Conservation (phyloP, 2,113 vertebrate genomes). For the Neofelis nebulosa region DNA sequence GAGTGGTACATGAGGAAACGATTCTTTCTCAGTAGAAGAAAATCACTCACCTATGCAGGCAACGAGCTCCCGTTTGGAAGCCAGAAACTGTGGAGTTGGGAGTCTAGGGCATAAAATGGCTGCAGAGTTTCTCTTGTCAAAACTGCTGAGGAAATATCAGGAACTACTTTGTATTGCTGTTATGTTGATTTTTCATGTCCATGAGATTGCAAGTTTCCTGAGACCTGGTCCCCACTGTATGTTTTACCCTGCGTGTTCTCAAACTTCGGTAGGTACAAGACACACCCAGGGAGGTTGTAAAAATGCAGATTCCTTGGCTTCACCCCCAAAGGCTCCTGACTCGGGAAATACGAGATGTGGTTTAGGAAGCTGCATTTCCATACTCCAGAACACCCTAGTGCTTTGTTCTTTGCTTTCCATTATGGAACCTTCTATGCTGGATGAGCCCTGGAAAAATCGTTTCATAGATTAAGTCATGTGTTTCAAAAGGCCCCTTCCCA, state of each 20-base stretch:
- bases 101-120: not conserved
- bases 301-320: not conserved
- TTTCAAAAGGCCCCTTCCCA: not conserved
- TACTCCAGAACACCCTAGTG: not conserved
- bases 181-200: too few relatives aligned
- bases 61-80: not conserved
- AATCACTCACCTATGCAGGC: not conserved
- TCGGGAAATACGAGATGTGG: not conserved
- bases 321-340: not conserved
- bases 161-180: accelerated
- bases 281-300: too few relatives aligned
- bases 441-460: not conserved
- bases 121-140: not conserved
- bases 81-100: not conserved
- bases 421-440: not conserved
- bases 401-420: not conserved
- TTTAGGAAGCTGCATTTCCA: not conserved
- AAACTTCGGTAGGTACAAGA: not conserved
- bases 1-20: not conserved
- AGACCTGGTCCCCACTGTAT: not conserved
- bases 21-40: not conserved
- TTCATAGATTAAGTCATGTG: not conserved
- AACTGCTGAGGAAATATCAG: not conserved
- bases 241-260: too few relatives aligned
- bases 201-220: accelerated